These are phyloP conservation scores for Zoanthus solanderi DNA, from an alignment of 92 coral and sea anemone genomes.

Conservation along the genomic window DNA sequence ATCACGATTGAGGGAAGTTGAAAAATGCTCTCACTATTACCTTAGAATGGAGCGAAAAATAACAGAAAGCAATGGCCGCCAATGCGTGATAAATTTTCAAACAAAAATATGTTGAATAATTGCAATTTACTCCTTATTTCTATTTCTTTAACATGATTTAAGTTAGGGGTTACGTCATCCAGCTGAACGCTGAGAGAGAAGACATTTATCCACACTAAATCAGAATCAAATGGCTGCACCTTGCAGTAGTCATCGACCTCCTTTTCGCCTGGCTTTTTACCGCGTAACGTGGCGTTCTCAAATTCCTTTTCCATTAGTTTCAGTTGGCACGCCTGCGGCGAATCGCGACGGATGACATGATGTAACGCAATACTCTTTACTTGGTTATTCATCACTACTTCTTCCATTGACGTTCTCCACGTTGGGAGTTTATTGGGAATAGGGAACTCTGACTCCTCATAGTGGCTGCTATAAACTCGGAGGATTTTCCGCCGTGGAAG, in stretches of 20 bases:
- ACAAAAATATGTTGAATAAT: neutral
- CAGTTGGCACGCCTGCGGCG: constrained; percentile 56
- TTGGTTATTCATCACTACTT: constrained; percentile 66
- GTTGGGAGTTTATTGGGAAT: constrained; percentile 80
- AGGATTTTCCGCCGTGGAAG: constrained; percentile 70
- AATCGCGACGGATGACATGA: constrained; percentile 77
- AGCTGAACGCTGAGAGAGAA: neutral
- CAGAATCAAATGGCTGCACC: constrained; percentile 16
- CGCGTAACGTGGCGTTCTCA: constrained; percentile 34
- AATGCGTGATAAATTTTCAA: too few relatives aligned
- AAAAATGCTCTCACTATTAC: too few relatives aligned
- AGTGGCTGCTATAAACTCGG: constrained; percentile 77
- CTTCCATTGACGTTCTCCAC: constrained; percentile 62
- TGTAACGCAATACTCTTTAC: constrained; percentile 77
- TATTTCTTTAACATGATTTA: neutral
- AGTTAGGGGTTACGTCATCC: too few relatives aligned
- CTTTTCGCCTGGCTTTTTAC: constrained; percentile 17
- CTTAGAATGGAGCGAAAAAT: too few relatives aligned
- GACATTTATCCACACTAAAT: neutral
- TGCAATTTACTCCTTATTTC: neutral
- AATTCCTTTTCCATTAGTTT: constrained; percentile 64
- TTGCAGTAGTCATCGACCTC: constrained; percentile 58
- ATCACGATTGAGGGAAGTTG: too few relatives aligned
- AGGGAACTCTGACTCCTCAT: constrained; percentile 83
- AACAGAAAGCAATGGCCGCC: too few relatives aligned